A percentile compares a stretch with the other conserved stretches of the same genome.
phyloP scores from a whole-genome alignment of 2,888 invertebrate genomes.

The Smittia sp. region DNA sequence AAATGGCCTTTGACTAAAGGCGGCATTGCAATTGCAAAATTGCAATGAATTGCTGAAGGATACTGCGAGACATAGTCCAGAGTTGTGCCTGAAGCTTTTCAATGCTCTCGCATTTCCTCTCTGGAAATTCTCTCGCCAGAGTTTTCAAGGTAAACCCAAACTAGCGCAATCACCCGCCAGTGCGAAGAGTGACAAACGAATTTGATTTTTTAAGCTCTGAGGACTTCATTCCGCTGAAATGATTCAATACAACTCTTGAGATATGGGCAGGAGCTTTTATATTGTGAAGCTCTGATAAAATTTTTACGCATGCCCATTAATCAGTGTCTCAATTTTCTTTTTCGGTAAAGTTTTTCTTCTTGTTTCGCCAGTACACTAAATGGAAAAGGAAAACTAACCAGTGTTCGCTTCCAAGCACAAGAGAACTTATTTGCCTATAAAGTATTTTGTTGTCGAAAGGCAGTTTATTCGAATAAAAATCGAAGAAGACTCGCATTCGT shows the following conservation, averaged over 20 bases:
- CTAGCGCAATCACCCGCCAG: not conserved
- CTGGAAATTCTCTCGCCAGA: not conserved
- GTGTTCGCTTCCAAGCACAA: conserved; percentile 38
- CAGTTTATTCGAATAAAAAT: conserved; percentile 11
- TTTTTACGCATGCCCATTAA: conserved; percentile 33
- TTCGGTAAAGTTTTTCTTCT: conserved; percentile 32
- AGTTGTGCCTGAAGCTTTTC: no score
- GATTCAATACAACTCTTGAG: no score
- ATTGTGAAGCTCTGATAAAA: conserved; percentile 26
- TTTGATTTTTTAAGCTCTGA: no score
- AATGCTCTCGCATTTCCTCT: not conserved
- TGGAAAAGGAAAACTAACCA: conserved; percentile 31
- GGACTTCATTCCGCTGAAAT: no score
- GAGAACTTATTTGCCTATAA: conserved; percentile 28
- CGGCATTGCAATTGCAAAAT: no score
- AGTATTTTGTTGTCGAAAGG: not conserved
- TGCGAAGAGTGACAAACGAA: no score
- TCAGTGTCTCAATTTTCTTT: conserved; percentile 33
- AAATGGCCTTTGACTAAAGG: no score
- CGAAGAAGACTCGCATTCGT: not conserved
- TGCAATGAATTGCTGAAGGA: no score
- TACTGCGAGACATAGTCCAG: no score
- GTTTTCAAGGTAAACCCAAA: not conserved
- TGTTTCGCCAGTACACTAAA: conserved; percentile 32
- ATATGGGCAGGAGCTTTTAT: not conserved